phyloP scores from a whole-genome alignment of 1,140 invertebrate genomes.

The Drosophila persimilis region DNA sequence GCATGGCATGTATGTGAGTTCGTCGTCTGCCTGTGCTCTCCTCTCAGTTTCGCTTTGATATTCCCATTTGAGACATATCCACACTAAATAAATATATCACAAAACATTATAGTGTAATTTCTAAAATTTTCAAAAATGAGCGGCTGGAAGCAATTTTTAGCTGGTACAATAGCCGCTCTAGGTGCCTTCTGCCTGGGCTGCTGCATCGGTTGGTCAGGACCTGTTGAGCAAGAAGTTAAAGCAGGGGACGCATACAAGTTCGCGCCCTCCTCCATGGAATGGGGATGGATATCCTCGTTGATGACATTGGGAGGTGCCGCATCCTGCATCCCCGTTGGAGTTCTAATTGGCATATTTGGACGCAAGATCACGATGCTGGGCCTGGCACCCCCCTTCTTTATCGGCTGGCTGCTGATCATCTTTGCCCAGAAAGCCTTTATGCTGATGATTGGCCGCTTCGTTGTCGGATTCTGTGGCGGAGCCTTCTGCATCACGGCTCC shows the following conservation, averaged over 20 bases:
- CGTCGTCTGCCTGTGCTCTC: no score
- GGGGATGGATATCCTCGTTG: slow-evolving; percentile 53
- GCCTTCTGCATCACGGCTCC: slow-evolving; percentile 88
- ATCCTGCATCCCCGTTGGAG: slow-evolving; percentile 86
- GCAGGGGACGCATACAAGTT: slow-evolving; percentile 20
- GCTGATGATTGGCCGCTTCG: slow-evolving; percentile 87
- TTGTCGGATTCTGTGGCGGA: slow-evolving; percentile 87
- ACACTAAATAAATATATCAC: no score
- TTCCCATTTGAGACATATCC: no score
- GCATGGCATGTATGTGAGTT: no score
- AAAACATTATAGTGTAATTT: no score
- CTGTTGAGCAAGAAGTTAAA: slow-evolving; percentile 83
- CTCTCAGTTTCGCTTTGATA: no score
- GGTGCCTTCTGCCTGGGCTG: slow-evolving; percentile 86
- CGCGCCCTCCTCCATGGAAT: background rate
- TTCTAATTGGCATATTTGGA: slow-evolving; percentile 87
- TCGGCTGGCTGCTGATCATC: slow-evolving; percentile 88
- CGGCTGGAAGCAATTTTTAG: slow-evolving; percentile 41
- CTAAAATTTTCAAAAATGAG: no score
- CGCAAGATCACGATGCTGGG: slow-evolving; percentile 87
- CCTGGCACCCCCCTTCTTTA: slow-evolving; percentile 85
- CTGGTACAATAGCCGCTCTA: slow-evolving; percentile 83
- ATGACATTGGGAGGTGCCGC: slow-evolving; percentile 82
- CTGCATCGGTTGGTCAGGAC: slow-evolving; percentile 88
- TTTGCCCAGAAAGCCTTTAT: slow-evolving; percentile 85